Percentiles rank a stretch among this genome's conserved stretches.
Conservation (phyloP, 92 coral and sea anemone species). For the Parazoanthus swiftii region DNA sequence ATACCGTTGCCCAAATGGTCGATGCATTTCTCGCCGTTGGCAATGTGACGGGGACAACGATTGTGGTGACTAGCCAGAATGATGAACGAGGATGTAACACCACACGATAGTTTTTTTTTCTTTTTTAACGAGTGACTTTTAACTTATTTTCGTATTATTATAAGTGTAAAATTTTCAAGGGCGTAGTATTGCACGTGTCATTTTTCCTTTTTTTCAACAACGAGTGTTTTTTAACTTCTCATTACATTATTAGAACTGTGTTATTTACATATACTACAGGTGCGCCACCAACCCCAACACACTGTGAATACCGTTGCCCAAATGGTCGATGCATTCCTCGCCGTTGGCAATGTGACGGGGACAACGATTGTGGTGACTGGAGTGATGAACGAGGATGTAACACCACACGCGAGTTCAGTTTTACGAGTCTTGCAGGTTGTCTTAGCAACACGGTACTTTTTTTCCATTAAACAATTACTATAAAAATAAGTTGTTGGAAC, state of each 20-base stretch:
- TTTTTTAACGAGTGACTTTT: too few relatives aligned
- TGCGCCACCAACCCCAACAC: neutral
- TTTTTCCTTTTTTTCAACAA: too few relatives aligned
- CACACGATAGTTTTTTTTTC: neutral
- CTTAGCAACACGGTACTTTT: too few relatives aligned
- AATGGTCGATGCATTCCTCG: neutral
- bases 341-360: neutral
- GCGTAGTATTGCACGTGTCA: too few relatives aligned
- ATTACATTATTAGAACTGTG: too few relatives aligned
- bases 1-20: neutral
- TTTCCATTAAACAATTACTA: too few relatives aligned
- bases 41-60: neutral
- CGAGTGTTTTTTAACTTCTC: too few relatives aligned
- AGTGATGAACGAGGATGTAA: neutral
- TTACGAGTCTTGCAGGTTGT: too few relatives aligned
- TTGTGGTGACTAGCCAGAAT: neutral
- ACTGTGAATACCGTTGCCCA: neutral
- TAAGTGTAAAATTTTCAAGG: too few relatives aligned
- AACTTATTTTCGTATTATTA: too few relatives aligned
- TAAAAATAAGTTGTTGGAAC: too few relatives aligned
- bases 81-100: neutral
- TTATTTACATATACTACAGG: neutral
- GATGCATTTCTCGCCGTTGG: neutral
- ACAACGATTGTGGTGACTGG: constrained; percentile 1
- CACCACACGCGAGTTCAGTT: neutral